A percentile compares a stretch with the other conserved stretches of the same genome.
These are phyloP conservation scores for Pogonocherus hispidulus DNA, from an alignment of 2,888 invertebrate species.

Conservation along the genomic window DNA sequence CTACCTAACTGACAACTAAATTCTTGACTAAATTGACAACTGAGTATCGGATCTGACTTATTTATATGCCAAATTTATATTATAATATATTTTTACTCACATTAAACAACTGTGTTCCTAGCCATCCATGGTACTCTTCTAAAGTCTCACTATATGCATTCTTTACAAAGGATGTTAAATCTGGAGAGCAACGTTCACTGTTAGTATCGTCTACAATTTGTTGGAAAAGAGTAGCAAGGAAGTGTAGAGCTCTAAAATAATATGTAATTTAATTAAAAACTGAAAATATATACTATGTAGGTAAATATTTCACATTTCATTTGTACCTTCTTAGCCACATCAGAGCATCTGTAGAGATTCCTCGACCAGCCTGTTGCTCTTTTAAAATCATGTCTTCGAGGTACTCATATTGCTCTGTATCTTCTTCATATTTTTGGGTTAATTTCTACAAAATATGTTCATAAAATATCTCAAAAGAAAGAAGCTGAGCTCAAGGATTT, in stretches of 20 bases:
- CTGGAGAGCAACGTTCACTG: conserved; percentile 68
- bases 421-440: conserved; percentile 70
- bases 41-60: too few species aligned
- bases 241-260: conserved; percentile 74
- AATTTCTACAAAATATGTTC: conserved; percentile 75
- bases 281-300: background rate
- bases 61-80: too few species aligned
- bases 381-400: conserved; percentile 78
- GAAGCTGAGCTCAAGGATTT: too few species aligned
- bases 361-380: conserved; percentile 72
- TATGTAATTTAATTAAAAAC: background rate
- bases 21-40: too few species aligned
- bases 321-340: conserved; percentile 81
- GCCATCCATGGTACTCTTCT: conserved; percentile 82
- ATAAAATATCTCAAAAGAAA: too few species aligned
- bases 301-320: background rate
- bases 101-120: conserved; percentile 80
- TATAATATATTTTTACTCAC: conserved; percentile 74
- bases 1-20: too few species aligned
- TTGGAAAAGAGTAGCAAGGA: conserved; percentile 74
- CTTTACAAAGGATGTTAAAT: conserved; percentile 75
- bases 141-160: conserved; percentile 80
- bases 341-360: conserved; percentile 75
- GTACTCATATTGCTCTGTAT: conserved; percentile 72
- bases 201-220: conserved; percentile 71